Evolutionary conservation across 30 jellyfish, hydroid and myxozoan genomes (phyloP).

Genomic region (Turritopsis rubra): DNA sequence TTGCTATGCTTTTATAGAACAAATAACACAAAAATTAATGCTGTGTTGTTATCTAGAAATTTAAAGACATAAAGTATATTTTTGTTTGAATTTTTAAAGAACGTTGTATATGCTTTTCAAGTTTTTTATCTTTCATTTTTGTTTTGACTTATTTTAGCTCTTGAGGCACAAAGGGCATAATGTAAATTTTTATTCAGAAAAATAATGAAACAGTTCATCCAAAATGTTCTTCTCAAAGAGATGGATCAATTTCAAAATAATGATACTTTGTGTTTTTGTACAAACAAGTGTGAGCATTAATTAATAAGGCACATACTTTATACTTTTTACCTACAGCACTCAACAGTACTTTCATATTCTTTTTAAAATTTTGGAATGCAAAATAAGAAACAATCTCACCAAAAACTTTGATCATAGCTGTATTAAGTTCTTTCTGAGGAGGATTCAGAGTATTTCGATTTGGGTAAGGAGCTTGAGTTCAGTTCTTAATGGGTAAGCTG

Average conservation of each 20-base stretch:
- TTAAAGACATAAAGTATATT: no score
- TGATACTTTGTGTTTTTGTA: not conserved
- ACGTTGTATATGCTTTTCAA: no score
- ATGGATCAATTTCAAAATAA: no score
- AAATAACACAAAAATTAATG: no score
- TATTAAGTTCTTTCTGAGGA: not conserved
- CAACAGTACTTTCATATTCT: not conserved
- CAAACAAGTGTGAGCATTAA: not conserved
- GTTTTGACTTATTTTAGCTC: no score
- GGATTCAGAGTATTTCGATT: not conserved
- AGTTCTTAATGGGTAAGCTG: not conserved
- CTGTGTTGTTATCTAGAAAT: no score
- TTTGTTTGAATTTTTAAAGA: no score
- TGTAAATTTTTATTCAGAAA: no score
- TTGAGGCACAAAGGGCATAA: no score
- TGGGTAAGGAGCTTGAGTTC: not conserved
- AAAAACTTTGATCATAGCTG: not conserved
- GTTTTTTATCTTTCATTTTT: no score
- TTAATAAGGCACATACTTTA: not conserved
- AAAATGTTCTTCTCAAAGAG: not conserved
- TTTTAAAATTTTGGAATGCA: not conserved
- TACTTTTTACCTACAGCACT: not conserved
- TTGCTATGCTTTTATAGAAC: no score
- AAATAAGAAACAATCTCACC: not conserved
- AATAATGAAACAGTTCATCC: not conserved